These are phyloP conservation scores for Prionailurus viverrinus DNA, from an alignment of 2,113 vertebrate species.

Conservation along the genomic window DNA sequence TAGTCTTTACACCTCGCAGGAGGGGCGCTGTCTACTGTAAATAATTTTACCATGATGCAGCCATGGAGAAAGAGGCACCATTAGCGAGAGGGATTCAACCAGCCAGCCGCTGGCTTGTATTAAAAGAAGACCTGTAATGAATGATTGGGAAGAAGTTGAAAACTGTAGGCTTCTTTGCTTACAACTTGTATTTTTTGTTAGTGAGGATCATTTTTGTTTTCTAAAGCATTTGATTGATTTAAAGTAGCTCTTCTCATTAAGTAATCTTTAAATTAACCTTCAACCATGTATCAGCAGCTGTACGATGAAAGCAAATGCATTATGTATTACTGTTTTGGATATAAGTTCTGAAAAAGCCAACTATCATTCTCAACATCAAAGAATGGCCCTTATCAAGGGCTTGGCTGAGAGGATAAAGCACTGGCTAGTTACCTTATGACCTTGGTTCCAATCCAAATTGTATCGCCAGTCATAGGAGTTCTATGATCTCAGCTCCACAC, in stretches of 20 bases:
- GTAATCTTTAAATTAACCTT: conserved; percentile 84
- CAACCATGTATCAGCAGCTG: conserved; percentile 76
- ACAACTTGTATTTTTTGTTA: not conserved
- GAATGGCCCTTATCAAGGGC: conserved; percentile 82
- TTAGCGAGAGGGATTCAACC: not conserved
- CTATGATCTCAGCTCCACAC: conserved; percentile 81
- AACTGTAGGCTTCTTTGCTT: conserved; percentile 43
- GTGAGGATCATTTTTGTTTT: conserved; percentile 40
- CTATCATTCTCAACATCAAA: conserved; percentile 87
- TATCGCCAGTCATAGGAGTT: conserved; percentile 84
- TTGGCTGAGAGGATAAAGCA: conserved; percentile 87
- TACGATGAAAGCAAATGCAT: conserved; percentile 83
- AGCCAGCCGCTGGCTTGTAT: not conserved
- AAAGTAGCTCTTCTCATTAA: conserved; percentile 74
- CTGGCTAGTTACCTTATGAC: conserved; percentile 88
- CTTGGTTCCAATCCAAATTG: conserved; percentile 85
- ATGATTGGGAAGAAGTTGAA: conserved; percentile 18
- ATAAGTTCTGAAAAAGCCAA: conserved; percentile 85
- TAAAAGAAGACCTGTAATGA: not conserved
- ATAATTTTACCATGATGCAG: not conserved
- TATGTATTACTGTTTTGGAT: conserved; percentile 88
- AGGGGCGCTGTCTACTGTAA: not conserved
- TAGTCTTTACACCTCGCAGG: not conserved
- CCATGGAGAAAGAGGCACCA: not conserved
- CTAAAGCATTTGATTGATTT: conserved; percentile 60